Conservation (phyloP, 2,888 invertebrate genomes). For the Rugalucina vietnamica region DNA sequence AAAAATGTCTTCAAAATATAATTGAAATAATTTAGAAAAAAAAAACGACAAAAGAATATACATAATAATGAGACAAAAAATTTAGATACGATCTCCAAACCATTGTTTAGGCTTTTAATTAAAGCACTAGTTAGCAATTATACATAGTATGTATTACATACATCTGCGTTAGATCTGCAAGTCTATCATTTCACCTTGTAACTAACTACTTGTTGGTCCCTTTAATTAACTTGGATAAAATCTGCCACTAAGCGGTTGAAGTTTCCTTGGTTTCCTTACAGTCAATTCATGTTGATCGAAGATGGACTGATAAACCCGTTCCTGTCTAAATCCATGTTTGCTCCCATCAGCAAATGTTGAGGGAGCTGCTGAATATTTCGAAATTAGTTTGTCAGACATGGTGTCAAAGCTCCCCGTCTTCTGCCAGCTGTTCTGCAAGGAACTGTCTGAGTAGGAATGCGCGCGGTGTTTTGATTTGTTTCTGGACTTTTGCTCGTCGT, state of each 20-base stretch:
- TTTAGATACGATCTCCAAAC: too few relatives aligned
- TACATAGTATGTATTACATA: too few relatives aligned
- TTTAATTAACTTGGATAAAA: too few relatives aligned
- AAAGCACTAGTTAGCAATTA: too few relatives aligned
- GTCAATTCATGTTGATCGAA: background rate
- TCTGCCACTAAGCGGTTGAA: slow-evolving; percentile 5
- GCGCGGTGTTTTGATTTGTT: background rate
- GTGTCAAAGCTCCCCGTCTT: background rate
- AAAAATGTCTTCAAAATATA: too few relatives aligned
- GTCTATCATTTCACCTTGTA: too few relatives aligned
- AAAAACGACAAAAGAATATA: too few relatives aligned
- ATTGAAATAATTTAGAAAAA: too few relatives aligned
- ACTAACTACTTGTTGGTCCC: too few relatives aligned
- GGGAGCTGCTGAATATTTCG: background rate
- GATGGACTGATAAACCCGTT: background rate
- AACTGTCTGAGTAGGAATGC: background rate
- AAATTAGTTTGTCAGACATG: background rate
- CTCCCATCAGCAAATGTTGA: background rate
- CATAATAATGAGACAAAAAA: too few relatives aligned
- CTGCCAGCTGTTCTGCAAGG: background rate
- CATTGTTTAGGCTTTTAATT: too few relatives aligned
- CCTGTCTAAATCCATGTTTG: background rate
- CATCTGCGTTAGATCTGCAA: too few relatives aligned
- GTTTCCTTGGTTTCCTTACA: slow-evolving; percentile 31
- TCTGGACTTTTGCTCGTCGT: background rate